Percentiles rank a stretch among this genome's conserved stretches.
phyloP scores from a whole-genome alignment of 2,888 invertebrate species.

The Heliconius charithonia region DNA sequence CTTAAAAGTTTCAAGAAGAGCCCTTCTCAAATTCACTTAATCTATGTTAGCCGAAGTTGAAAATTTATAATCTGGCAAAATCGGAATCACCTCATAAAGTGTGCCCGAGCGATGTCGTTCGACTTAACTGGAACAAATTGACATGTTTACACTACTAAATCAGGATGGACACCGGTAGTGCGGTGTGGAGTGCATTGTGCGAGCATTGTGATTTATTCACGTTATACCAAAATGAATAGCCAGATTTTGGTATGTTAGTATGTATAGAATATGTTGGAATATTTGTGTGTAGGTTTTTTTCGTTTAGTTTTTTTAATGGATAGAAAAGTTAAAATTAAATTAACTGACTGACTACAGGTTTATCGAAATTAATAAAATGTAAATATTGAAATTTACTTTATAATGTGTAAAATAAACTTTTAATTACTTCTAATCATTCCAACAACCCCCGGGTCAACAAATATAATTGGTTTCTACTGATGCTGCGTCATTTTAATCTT shows the following conservation, averaged over 20 bases:
- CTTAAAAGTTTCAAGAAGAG: neutral
- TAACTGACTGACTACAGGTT: no score
- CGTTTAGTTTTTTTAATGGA: neutral
- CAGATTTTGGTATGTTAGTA: neutral
- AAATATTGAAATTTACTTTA: no score
- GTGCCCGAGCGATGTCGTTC: constrained; percentile 54
- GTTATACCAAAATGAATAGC: constrained; percentile 53
- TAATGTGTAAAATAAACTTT: neutral
- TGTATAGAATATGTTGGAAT: neutral
- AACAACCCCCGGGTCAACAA: neutral
- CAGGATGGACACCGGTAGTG: constrained; percentile 55
- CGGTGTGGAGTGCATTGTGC: constrained; percentile 49
- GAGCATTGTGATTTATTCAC: constrained; percentile 50
- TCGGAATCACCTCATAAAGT: constrained; percentile 65
- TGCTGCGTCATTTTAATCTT: neutral
- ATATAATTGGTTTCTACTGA: no score
- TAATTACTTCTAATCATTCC: neutral
- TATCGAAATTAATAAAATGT: no score
- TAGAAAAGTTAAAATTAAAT: neutral
- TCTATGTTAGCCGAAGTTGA: constrained; percentile 44
- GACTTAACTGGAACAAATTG: constrained; percentile 66
- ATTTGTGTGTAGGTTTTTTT: neutral
- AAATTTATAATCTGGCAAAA: constrained; percentile 73
- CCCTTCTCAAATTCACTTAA: constrained; percentile 18
- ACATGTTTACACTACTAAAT: constrained; percentile 67